phyloP scores from a whole-genome alignment of 2,888 invertebrate species.

The Agriotes lineatus region DNA sequence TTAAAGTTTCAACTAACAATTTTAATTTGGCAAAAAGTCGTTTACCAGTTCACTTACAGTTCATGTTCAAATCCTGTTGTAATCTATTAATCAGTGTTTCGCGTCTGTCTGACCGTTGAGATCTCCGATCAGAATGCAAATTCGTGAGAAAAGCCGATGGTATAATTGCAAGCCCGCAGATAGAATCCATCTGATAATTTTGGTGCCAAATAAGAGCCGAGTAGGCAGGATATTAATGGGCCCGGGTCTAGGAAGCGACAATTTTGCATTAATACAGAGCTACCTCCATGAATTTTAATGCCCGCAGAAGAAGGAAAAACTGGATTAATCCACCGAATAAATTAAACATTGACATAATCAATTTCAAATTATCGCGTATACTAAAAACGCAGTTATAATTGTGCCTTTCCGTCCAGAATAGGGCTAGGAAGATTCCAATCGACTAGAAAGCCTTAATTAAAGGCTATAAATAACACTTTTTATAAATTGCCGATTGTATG shows the following conservation, averaged over 20 bases:
- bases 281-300: conserved; percentile 4
- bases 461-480: conserved; percentile 24
- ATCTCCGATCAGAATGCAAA: background rate
- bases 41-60: too few relatives aligned
- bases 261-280: background rate
- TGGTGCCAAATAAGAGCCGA: background rate
- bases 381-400: background rate
- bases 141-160: background rate
- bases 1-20: too few relatives aligned
- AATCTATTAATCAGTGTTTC: too few relatives aligned
- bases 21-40: too few relatives aligned
- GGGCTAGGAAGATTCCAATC: conserved; percentile 2
- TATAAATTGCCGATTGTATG: conserved; percentile 17
- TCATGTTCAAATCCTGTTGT: too few relatives aligned
- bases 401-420: background rate
- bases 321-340: too few relatives aligned
- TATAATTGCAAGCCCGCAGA: background rate
- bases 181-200: background rate
- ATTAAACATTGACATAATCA: background rate
- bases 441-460: conserved; percentile 24
- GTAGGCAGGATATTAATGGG: background rate
- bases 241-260: background rate
- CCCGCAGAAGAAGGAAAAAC: too few relatives aligned
- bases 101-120: background rate
- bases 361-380: background rate